These are phyloP conservation scores for Echinometra lucunter DNA, from an alignment of 53 echinoderm and acorn worm species.

Conservation along the genomic window DNA sequence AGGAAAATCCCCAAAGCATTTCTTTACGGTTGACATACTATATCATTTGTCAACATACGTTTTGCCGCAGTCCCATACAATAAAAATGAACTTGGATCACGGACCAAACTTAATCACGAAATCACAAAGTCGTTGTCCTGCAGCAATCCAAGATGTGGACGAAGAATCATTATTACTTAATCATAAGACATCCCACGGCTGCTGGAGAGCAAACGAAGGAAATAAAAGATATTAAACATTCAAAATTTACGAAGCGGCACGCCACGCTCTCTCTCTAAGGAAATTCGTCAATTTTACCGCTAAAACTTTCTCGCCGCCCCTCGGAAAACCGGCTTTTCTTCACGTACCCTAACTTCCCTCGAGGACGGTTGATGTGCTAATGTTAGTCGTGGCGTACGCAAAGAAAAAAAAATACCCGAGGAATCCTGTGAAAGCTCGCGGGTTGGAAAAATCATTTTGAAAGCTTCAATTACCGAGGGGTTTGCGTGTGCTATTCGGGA, in stretches of 20 bases:
- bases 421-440: not conserved
- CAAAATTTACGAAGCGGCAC: conserved; percentile 3
- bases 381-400: not conserved
- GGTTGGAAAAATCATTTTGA: not conserved
- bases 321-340: not conserved
- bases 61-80: conserved; percentile 13
- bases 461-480: not conserved
- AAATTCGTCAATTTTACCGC: conserved; percentile 30
- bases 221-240: not conserved
- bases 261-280: not conserved
- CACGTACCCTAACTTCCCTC: not conserved
- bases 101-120: conserved; percentile 15
- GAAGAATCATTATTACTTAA: conserved; percentile 14
- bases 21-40: not conserved
- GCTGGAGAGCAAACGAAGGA: not conserved
- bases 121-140: not conserved
- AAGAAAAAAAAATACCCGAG: not conserved
- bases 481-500: not conserved
- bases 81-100: conserved; percentile 1
- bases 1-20: not conserved
- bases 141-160: not conserved
- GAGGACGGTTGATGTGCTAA: not conserved
- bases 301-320: conserved; percentile 19
- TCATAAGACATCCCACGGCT: not conserved
- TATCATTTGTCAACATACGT: not conserved